Percentiles rank a stretch among this genome's conserved stretches.
These are phyloP conservation scores for Auanema freiburgensis DNA, from an alignment of 2,888 invertebrate species.

Conservation along the genomic window DNA sequence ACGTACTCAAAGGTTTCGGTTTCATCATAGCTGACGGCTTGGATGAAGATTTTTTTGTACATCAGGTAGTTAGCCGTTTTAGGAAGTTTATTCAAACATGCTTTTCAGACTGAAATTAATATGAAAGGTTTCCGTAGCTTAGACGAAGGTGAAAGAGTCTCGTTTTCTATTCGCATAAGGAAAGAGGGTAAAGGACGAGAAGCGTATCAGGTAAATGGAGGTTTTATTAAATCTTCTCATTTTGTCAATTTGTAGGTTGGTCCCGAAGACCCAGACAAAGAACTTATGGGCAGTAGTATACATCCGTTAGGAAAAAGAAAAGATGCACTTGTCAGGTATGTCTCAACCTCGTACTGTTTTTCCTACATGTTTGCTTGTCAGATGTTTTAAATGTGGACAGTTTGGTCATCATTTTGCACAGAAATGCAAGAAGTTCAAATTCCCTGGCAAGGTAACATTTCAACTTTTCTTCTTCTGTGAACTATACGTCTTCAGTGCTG, in stretches of 20 bases:
- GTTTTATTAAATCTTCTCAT: not conserved
- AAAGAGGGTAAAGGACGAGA: slow-evolving; percentile 35
- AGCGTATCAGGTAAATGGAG: slow-evolving; percentile 30
- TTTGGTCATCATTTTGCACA: slow-evolving; percentile 38
- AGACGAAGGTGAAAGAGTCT: slow-evolving; percentile 41
- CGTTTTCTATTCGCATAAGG: slow-evolving; percentile 33
- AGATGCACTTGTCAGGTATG: slow-evolving; percentile 23
- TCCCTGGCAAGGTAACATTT: slow-evolving; percentile 24
- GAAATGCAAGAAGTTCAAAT: slow-evolving; percentile 30
- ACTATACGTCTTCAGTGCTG: slow-evolving; percentile 17
- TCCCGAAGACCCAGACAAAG: slow-evolving; percentile 11
- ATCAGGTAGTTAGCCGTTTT: slow-evolving; percentile 25
- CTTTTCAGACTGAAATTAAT: slow-evolving; percentile 30
- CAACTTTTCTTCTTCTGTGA: not conserved
- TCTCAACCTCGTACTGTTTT: slow-evolving; percentile 21
- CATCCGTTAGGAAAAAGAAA: slow-evolving; percentile 21
- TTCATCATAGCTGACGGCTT: slow-evolving; percentile 41
- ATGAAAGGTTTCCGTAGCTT: slow-evolving; percentile 48
- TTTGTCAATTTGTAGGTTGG: slow-evolving; percentile 13
- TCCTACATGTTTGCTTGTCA: slow-evolving; percentile 10
- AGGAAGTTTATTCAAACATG: not conserved
- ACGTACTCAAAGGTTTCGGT: slow-evolving; percentile 42
- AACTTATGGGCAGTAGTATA: slow-evolving; percentile 19
- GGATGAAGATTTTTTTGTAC: slow-evolving; percentile 39
- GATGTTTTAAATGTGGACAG: slow-evolving; percentile 41